A percentile compares a stretch with the other conserved stretches of the same genome.
Evolutionary conservation across 2,888 invertebrate species (phyloP).

Genomic region (Trachelus stipa): DNA sequence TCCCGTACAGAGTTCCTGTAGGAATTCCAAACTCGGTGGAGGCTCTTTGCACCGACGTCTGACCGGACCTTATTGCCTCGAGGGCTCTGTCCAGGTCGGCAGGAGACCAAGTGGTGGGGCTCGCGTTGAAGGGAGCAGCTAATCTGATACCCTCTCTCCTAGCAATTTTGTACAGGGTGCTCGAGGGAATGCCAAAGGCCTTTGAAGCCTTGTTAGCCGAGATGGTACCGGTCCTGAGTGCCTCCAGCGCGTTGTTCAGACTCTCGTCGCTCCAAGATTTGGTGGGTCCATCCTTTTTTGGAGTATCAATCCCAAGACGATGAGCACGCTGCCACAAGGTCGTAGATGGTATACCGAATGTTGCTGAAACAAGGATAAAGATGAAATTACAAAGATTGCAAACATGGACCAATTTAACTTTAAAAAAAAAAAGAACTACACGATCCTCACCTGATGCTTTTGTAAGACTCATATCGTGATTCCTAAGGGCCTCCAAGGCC

Average conservation of each 20-base stretch:
- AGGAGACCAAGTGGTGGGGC: slow-evolving; percentile 88
- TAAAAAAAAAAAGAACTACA: neutral
- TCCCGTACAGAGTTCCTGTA: slow-evolving; percentile 87
- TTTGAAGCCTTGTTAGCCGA: slow-evolving; percentile 93
- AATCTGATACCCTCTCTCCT: slow-evolving; percentile 89
- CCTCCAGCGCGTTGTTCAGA: slow-evolving; percentile 83
- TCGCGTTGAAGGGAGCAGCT: slow-evolving; percentile 91
- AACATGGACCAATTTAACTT: neutral
- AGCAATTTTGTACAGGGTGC: slow-evolving; percentile 91
- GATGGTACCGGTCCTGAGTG: slow-evolving; percentile 84
- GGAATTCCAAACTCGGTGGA: slow-evolving; percentile 90
- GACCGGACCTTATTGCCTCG: slow-evolving; percentile 83
- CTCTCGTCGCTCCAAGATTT: slow-evolving; percentile 91
- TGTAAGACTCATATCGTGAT: slow-evolving; percentile 90
- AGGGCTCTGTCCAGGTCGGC: slow-evolving; percentile 86
- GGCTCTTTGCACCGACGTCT: slow-evolving; percentile 86
- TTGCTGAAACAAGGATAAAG: slow-evolving; percentile 66
- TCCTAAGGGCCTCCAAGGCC: slow-evolving; percentile 86
- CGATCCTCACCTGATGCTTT: slow-evolving; percentile 71
- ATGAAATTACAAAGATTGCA: neutral
- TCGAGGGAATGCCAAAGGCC: slow-evolving; percentile 91
- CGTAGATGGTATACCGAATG: slow-evolving; percentile 90
- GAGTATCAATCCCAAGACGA: slow-evolving; percentile 89
- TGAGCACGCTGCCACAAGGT: slow-evolving; percentile 93
- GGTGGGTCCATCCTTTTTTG: slow-evolving; percentile 88